These are phyloP conservation scores for Timandra comae DNA, from an alignment of 2,888 invertebrate genomes.

Conservation along the genomic window DNA sequence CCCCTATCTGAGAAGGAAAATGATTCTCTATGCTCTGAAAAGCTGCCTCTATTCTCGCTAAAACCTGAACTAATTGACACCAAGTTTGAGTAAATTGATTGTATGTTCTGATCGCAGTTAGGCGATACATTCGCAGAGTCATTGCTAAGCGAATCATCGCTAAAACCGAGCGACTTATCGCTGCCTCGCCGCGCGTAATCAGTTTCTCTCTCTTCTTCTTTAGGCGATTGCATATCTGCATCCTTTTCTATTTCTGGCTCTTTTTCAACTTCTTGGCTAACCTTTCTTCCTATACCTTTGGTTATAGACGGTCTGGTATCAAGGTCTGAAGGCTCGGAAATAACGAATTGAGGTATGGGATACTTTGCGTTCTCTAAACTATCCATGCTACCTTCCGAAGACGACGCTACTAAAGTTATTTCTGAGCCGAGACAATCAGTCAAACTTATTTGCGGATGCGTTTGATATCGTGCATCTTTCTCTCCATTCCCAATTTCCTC, in stretches of 20 bases:
- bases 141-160: conserved; percentile 84
- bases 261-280: conserved; percentile 79
- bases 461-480: conserved; percentile 34
- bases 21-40: conserved; percentile 65
- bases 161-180: conserved; percentile 82
- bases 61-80: conserved; percentile 78
- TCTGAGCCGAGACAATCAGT: conserved; percentile 94
- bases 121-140: conserved; percentile 77
- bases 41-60: conserved; percentile 72
- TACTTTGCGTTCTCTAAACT: conserved; percentile 78
- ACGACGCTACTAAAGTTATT: conserved; percentile 86
- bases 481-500: conserved; percentile 75
- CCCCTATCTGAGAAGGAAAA: conserved; percentile 70
- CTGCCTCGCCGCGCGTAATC: conserved; percentile 79
- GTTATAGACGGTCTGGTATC: conserved; percentile 87
- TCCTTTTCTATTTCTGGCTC: conserved; percentile 39
- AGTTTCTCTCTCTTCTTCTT: conserved; percentile 45
- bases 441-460: conserved; percentile 91
- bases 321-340: conserved; percentile 82
- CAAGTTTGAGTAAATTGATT: conserved; percentile 70
- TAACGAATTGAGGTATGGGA: conserved; percentile 79
- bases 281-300: conserved; percentile 84
- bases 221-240: conserved; percentile 58
- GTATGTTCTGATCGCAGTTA: conserved; percentile 68
- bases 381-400: conserved; percentile 84